These are phyloP conservation scores for Mechanitis messenoides DNA, from an alignment of 2,888 invertebrate species.

Conservation along the genomic window DNA sequence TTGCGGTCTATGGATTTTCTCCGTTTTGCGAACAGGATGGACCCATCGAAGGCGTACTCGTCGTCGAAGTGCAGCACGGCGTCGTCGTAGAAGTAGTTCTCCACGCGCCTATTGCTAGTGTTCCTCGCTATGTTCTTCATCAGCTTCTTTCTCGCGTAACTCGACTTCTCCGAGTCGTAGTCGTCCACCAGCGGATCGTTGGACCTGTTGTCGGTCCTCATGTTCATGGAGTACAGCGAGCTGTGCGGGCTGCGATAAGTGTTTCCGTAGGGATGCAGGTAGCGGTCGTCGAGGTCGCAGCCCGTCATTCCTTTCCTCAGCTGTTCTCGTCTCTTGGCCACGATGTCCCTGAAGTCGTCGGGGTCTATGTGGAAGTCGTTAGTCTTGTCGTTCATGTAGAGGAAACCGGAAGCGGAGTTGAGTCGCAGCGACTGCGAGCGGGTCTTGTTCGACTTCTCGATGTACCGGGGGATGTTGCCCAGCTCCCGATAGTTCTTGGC, in stretches of 20 bases:
- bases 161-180: slow-evolving; percentile 68
- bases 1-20: slow-evolving; percentile 66
- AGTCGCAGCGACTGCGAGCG: slow-evolving; percentile 63
- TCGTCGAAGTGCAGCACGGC: slow-evolving; percentile 69
- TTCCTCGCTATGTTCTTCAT: slow-evolving; percentile 70
- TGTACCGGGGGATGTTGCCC: slow-evolving; percentile 60
- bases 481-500: slow-evolving; percentile 55
- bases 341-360: slow-evolving; percentile 67
- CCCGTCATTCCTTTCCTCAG: slow-evolving; percentile 61
- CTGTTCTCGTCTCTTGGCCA: slow-evolving; percentile 64
- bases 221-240: slow-evolving; percentile 61
- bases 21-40: slow-evolving; percentile 65
- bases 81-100: slow-evolving; percentile 72
- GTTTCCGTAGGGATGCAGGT: slow-evolving; percentile 48
- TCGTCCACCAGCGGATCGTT: slow-evolving; percentile 70
- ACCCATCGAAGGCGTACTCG: slow-evolving; percentile 69
- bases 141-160: slow-evolving; percentile 66
- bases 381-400: slow-evolving; percentile 70
- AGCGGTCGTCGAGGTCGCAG: slow-evolving; percentile 56
- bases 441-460: slow-evolving; percentile 60
- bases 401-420: slow-evolving; percentile 69
- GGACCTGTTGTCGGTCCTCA: slow-evolving; percentile 59
- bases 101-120: slow-evolving; percentile 46
- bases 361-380: slow-evolving; percentile 71
- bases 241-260: slow-evolving; percentile 58